Evolutionary conservation across 2,797 vertebrate species (phyloP).

Genomic region (Neostethus bicornis): DNA sequence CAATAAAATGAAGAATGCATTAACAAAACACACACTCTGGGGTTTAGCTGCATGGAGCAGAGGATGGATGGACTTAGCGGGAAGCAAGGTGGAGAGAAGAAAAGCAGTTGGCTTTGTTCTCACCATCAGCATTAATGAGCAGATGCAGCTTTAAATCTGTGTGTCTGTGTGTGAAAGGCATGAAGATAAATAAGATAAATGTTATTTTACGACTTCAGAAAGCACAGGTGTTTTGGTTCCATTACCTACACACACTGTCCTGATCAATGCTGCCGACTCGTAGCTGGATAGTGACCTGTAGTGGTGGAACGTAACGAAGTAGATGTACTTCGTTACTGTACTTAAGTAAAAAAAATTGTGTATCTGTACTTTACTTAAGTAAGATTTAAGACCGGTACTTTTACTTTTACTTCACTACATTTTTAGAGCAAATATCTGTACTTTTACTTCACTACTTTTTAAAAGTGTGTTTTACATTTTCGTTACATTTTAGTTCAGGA

Average conservation of each 20-base stretch:
- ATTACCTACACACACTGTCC: constrained; percentile 31
- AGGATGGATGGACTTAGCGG: constrained; percentile 19
- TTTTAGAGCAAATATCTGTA: too few relatives aligned
- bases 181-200: constrained; percentile 40
- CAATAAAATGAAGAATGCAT: constrained; percentile 46
- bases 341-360: too few relatives aligned
- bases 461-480: too few relatives aligned
- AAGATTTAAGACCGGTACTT: too few relatives aligned
- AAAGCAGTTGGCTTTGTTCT: constrained; percentile 53
- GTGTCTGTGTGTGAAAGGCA: constrained; percentile 1
- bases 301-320: too few relatives aligned
- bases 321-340: too few relatives aligned
- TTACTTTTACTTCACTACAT: too few relatives aligned
- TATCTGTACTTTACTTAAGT: too few relatives aligned
- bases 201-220: constrained; percentile 23
- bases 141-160: constrained; percentile 34
- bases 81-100: constrained; percentile 28
- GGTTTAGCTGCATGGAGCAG: constrained; percentile 37
- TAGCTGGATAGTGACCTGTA: constrained; percentile 47
- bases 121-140: constrained; percentile 70
- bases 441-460: too few relatives aligned
- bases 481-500: too few relatives aligned
- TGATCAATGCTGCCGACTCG: constrained; percentile 36
- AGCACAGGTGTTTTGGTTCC: constrained; percentile 6
- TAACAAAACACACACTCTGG: constrained; percentile 50